Conservation (phyloP, 2,797 vertebrate species). For the Tachyglossus aculeatus region DNA sequence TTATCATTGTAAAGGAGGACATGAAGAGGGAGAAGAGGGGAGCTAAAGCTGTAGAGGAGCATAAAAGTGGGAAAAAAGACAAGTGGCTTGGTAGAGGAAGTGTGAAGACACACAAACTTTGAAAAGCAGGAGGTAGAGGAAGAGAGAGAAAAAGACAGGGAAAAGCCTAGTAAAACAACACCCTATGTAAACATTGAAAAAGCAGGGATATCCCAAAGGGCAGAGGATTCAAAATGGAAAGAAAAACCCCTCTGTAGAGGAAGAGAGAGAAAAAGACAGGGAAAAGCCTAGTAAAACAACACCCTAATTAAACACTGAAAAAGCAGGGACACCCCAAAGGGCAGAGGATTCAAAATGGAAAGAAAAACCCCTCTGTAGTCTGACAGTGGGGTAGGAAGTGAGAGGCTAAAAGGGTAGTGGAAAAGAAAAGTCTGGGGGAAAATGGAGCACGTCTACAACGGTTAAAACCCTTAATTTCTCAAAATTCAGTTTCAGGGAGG, state of each 20-base stretch:
- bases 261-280: not conserved
- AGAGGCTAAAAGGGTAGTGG: slow-evolving; percentile 7
- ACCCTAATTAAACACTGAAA: not conserved
- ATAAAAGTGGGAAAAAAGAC: no score
- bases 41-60: no score
- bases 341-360: not conserved
- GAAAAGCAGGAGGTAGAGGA: no score
- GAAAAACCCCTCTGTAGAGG: not conserved
- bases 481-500: no score
- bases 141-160: not conserved
- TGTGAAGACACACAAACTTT: no score
- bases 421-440: not conserved
- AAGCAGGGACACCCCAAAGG: not conserved
- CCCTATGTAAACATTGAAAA: not conserved
- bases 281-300: not conserved
- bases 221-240: not conserved
- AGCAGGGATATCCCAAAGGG: not conserved
- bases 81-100: no score
- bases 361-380: not conserved
- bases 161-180: not conserved
- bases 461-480: no score
- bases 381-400: not conserved
- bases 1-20: no score
- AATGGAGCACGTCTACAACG: no score
- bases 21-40: no score